Evolutionary conservation across 2,797 vertebrate species (phyloP), one percentile per base, ranked within the genome.

Genomic region (Danio choprae): DNA sequence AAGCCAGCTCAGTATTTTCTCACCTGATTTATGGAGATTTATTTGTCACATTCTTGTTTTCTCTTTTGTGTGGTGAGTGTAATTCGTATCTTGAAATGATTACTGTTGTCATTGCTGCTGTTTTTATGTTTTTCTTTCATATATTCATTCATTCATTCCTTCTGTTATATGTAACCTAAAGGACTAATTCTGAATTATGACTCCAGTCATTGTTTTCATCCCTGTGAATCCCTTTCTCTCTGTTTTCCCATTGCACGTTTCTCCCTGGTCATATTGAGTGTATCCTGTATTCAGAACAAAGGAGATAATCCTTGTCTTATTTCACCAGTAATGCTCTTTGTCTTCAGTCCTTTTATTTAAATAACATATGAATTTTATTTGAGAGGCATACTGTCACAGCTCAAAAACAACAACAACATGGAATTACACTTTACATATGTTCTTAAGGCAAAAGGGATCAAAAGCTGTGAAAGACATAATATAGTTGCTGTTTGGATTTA

Each of bases 301-400:
- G 60, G 60, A 6, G 10, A 36, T 63, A 38, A 63, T 41, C 38
- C 60, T 63, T 63, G 58, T 63, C 63, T 63, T 41, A n/a, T 62
- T 62, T 41, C 60, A 7, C 36, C 29, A 10, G 2, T 63, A 63
- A 41, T 18, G 41, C 29, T 59, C 13, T 59, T 60, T 38, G 38
- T 41, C 7, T 63, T 41, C 16, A 36, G 22, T 1, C 15, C 4
- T 7, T 59, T 29, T 22, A 59, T 59, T 15, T 36, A 13, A 36
- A 59, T 38, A 38, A 60, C 58, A 16, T 36, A 4, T 16, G 58
- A 5, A 6, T 13, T 29, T 59, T 6, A 58, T 13, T 20, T 59
- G 22, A 29, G 22, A 36, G 12, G 7, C 18, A 29, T 13, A 22
- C 29, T 29, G 29, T 29, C 29, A 29, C 29, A 29, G 29, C 29